A percentile compares a stretch with the other conserved stretches of the same genome.
These are phyloP conservation scores for Chrysocyon brachyurus DNA, from an alignment of 2,797 vertebrate species.

Conservation along the genomic window DNA sequence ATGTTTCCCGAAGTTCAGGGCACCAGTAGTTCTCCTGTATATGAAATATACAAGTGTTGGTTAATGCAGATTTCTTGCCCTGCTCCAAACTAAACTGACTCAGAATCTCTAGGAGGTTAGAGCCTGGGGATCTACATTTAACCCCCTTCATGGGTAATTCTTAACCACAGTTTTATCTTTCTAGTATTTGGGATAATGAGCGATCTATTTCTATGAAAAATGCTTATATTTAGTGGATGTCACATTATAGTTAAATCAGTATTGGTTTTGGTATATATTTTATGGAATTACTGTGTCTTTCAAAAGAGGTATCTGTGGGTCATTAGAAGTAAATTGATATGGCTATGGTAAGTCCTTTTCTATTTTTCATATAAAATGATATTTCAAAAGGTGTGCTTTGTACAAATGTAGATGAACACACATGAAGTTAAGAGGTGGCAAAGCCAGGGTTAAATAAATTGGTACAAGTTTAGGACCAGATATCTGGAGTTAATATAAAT, in stretches of 20 bases:
- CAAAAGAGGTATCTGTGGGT: not conserved
- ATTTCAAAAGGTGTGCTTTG: slow-evolving; percentile 9
- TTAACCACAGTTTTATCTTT: not conserved
- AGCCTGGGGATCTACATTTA: not conserved
- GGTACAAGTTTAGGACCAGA: slow-evolving; percentile 37
- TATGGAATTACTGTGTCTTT: not conserved
- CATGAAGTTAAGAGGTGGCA: not conserved
- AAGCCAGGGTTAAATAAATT: slow-evolving; percentile 17
- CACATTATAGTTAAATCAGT: not conserved
- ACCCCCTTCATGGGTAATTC: not conserved
- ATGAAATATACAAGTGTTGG: not conserved
- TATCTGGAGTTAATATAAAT: slow-evolving; percentile 63
- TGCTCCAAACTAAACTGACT: not conserved
- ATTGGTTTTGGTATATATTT: not conserved
- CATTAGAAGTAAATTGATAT: not conserved
- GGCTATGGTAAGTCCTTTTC: not conserved
- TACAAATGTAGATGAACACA: not conserved
- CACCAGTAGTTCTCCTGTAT: not conserved
- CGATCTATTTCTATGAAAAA: slow-evolving; percentile 52
- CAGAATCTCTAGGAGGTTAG: not conserved
- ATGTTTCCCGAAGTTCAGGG: not conserved
- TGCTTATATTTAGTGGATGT: not conserved
- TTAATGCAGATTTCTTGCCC: not conserved
- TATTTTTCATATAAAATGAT: slow-evolving; percentile 44
- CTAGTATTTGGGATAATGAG: not conserved